phyloP scores from a whole-genome alignment of 2,888 invertebrate genomes.

The Drosophila sordidula region DNA sequence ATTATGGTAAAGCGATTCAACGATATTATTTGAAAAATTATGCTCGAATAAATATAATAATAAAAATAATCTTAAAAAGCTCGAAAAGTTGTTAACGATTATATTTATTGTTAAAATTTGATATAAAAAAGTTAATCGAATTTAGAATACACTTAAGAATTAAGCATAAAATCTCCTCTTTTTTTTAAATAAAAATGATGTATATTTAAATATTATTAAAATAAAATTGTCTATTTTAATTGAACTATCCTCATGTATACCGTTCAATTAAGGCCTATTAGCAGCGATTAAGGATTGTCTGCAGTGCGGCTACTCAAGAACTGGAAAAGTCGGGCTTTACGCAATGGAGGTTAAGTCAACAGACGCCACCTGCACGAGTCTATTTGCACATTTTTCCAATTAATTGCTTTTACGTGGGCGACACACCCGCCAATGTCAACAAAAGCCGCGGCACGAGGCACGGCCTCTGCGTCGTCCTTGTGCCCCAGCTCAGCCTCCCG shows the following conservation, averaged over 20 bases:
- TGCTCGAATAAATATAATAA: too few species aligned
- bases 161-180: too few species aligned
- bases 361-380: constrained; percentile 60
- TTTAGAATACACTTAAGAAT: too few species aligned
- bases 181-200: too few species aligned
- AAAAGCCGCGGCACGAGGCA: constrained; percentile 58
- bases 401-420: constrained; percentile 75
- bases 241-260: neutral
- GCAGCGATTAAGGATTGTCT: constrained; percentile 45
- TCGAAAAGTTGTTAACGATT: too few species aligned
- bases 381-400: constrained; percentile 80
- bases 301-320: constrained; percentile 10
- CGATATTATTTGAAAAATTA: too few species aligned
- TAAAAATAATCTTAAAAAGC: too few species aligned
- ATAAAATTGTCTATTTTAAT: too few species aligned
- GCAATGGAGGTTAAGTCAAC: constrained; percentile 73
- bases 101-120: too few species aligned
- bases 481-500: neutral
- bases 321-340: constrained; percentile 23
- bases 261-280: constrained; percentile 50
- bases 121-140: too few species aligned
- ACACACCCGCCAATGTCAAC: constrained; percentile 65
- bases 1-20: too few species aligned
- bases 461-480: constrained; percentile 22
- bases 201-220: too few species aligned